These are phyloP conservation scores for Gerris lacustris DNA, from an alignment of 2,888 invertebrate genomes.

Conservation along the genomic window DNA sequence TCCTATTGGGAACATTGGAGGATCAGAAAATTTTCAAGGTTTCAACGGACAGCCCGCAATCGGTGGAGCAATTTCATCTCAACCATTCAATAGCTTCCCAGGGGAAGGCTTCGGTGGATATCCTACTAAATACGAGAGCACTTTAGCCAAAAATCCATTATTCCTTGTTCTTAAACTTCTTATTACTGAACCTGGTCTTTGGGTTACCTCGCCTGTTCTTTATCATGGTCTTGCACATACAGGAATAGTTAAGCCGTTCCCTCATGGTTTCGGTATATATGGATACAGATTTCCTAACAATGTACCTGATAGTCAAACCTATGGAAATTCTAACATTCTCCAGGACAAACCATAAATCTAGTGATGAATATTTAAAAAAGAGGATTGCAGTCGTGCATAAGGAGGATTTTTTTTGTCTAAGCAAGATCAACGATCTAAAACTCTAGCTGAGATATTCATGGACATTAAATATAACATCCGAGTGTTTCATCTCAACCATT, in stretches of 20 bases:
- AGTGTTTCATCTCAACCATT: too few relatives aligned
- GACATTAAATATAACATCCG: too few relatives aligned
- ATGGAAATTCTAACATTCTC: background rate
- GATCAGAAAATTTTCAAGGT: background rate
- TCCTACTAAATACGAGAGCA: background rate
- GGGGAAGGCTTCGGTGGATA: background rate
- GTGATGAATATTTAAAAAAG: too few relatives aligned
- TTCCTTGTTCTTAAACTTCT: background rate
- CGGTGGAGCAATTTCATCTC: background rate
- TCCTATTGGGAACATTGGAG: background rate
- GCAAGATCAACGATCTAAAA: too few relatives aligned
- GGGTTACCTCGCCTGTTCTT: background rate
- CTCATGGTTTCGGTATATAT: slow-evolving; percentile 3
- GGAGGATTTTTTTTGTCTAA: too few relatives aligned
- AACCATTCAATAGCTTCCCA: background rate
- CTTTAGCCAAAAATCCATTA: background rate
- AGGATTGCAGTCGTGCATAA: too few relatives aligned
- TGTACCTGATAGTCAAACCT: background rate
- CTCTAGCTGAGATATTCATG: too few relatives aligned
- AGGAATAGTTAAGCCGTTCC: background rate
- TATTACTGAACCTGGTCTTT: background rate
- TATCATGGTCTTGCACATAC: background rate
- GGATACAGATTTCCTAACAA: background rate
- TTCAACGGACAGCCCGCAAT: background rate
- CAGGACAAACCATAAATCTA: background rate